A percentile compares a stretch with the other conserved stretches of the same genome.
phyloP scores from a whole-genome alignment of 2,113 vertebrate species.

The Carassius carassius region DNA sequence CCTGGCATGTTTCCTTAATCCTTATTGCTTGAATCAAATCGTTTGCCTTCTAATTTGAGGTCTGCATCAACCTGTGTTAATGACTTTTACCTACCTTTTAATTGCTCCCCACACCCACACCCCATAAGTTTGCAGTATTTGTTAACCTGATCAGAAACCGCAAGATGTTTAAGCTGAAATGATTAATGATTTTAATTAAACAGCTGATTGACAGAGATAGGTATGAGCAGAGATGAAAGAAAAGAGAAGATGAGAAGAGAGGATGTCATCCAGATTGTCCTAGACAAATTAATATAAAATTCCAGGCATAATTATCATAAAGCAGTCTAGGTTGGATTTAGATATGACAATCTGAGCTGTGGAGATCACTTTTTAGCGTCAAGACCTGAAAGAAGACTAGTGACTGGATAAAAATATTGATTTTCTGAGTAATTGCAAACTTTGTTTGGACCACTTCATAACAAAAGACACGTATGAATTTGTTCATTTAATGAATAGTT shows the following conservation, averaged over 20 bases:
- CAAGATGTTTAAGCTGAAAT: slow-evolving; percentile 15
- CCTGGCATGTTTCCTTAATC: neutral
- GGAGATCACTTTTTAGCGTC: neutral
- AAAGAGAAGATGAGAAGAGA: slow-evolving; percentile 25
- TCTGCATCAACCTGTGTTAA: neutral
- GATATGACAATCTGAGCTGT: neutral
- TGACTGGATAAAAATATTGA: neutral
- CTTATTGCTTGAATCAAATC: neutral
- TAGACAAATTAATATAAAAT: neutral
- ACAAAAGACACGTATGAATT: neutral
- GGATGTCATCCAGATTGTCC: neutral
- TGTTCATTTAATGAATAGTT: too few species aligned
- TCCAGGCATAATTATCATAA: neutral
- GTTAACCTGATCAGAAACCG: slow-evolving; percentile 15
- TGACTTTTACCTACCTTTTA: neutral
- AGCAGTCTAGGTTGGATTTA: neutral
- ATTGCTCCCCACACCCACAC: neutral
- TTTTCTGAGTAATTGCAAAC: neutral
- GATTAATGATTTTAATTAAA: slow-evolving; percentile 51
- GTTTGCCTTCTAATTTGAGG: neutral
- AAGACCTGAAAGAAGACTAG: neutral
- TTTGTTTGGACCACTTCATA: neutral
- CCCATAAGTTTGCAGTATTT: neutral
- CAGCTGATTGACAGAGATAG: slow-evolving; percentile 28
- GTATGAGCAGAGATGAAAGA: neutral